Percentiles rank a stretch among this genome's conserved stretches.
Conservation (phyloP, 2,888 invertebrate species). For the Rhodophaea formosa region DNA sequence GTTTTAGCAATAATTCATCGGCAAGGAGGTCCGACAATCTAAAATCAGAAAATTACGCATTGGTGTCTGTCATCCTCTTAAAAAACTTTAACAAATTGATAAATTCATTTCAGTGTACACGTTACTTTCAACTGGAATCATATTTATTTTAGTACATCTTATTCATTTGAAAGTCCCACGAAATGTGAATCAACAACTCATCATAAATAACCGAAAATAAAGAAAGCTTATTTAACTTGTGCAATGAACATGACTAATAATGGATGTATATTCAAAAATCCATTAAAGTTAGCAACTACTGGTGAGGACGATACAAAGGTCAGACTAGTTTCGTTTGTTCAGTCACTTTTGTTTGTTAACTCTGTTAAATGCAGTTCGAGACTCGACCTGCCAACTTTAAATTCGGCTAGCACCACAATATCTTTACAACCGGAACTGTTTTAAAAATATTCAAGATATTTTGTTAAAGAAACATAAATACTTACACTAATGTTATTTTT, state of each 20-base stretch:
- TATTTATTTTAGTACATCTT: slow-evolving; percentile 3
- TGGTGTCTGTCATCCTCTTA: no score
- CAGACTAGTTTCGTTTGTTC: no score
- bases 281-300: background rate
- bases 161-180: slow-evolving; percentile 5
- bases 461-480: no score
- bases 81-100: background rate
- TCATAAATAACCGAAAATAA: background rate
- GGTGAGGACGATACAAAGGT: background rate
- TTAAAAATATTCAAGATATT: background rate
- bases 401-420: background rate
- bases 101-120: background rate
- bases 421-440: background rate
- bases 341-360: background rate
- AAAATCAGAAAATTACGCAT: no score
- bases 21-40: no score
- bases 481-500: no score
- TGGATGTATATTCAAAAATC: slow-evolving; percentile 2
- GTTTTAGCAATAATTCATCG: no score
- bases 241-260: background rate
- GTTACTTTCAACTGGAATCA: slow-evolving; percentile 5
- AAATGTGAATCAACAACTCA: background rate
- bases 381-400: background rate
- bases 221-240: background rate
- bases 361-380: background rate